phyloP scores from a whole-genome alignment of 2,113 vertebrate genomes.

The Abramis brama region DNA sequence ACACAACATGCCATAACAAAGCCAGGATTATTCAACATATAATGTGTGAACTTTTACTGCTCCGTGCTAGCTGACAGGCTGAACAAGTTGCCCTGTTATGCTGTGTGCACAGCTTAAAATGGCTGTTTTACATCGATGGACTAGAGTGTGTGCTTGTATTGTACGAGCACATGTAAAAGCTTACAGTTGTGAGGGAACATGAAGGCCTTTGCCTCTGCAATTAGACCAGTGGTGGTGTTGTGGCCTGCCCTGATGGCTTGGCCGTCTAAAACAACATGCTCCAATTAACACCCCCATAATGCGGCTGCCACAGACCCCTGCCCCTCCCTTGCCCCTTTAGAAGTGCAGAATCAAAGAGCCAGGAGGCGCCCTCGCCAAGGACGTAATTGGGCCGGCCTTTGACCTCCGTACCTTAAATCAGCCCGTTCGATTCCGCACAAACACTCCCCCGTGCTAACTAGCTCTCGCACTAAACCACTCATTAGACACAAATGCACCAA shows the following conservation, averaged over 20 bases:
- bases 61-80: background rate
- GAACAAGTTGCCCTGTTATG: background rate
- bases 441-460: conserved; percentile 99
- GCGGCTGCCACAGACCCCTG: conserved; percentile 78
- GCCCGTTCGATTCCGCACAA: conserved; percentile 81
- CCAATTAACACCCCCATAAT: conserved; percentile 94
- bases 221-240: conserved; percentile 59
- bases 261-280: conserved; percentile 75
- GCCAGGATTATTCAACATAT: conserved; percentile 25
- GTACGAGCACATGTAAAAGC: background rate
- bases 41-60: background rate
- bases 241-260: conserved; percentile 53
- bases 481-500: conserved; percentile 83
- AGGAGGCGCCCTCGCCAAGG: conserved; percentile 82
- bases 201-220: conserved; percentile 60
- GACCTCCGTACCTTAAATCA: conserved; percentile 89
- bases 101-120: background rate
- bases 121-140: background rate
- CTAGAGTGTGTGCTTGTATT: conserved; percentile 11
- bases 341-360: conserved; percentile 92
- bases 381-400: conserved; percentile 98
- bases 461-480: conserved; percentile 89
- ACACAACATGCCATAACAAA: conserved; percentile 30
- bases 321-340: conserved; percentile 85
- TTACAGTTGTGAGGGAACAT: conserved; percentile 30